phyloP scores from a whole-genome alignment of 2,797 vertebrate species.

The Hydrophis major region DNA sequence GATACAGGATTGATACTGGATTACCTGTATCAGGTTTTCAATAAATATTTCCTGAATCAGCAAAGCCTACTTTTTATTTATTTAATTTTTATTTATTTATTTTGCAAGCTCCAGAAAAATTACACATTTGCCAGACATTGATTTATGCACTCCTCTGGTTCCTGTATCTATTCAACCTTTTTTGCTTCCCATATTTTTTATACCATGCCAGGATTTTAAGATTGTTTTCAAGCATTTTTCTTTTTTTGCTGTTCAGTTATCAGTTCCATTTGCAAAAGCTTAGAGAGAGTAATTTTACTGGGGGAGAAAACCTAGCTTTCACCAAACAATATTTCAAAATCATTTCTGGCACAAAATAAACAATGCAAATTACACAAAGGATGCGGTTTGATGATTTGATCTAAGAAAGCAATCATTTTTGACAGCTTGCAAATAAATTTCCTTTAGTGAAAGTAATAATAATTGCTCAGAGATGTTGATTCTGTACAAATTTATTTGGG shows the following conservation, averaged over 20 bases:
- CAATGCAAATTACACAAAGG: conserved; percentile 6
- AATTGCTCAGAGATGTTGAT: background rate
- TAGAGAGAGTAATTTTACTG: background rate
- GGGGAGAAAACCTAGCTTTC: background rate
- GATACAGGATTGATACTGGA: no score
- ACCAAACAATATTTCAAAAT: background rate
- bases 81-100: background rate
- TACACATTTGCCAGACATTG: background rate
- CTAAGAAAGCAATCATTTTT: background rate
- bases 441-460: background rate
- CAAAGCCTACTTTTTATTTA: background rate
- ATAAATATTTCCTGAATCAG: background rate
- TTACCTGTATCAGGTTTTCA: background rate
- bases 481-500: background rate
- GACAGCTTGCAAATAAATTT: background rate
- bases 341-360: background rate
- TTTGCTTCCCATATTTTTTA: background rate
- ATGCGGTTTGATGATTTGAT: conserved; percentile 27
- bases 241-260: background rate
- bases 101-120: background rate
- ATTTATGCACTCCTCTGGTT: background rate
- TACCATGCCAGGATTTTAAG: background rate
- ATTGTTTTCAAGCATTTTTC: background rate
- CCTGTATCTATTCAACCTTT: background rate
- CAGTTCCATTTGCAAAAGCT: background rate